phyloP scores from a whole-genome alignment of 2,888 invertebrate species.

The Deilephila porcellus region DNA sequence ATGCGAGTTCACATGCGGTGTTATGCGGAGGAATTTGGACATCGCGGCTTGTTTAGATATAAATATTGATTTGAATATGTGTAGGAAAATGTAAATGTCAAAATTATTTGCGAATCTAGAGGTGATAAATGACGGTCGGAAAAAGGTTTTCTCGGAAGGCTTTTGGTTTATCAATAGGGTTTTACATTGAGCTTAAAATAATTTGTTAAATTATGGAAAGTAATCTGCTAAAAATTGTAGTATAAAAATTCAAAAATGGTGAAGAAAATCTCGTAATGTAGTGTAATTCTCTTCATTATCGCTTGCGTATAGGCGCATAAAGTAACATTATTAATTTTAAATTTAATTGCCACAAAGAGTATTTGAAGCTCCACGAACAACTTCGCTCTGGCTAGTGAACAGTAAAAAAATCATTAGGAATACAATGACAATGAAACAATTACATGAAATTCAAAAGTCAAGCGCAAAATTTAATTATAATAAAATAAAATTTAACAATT shows the following conservation, averaged over 20 bases:
- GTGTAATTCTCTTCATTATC: no score
- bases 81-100: slow-evolving; percentile 19
- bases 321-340: no score
- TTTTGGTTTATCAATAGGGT: neutral
- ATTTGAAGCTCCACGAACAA: neutral
- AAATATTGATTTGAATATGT: slow-evolving; percentile 1
- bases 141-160: neutral
- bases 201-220: no score
- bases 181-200: neutral
- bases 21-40: slow-evolving; percentile 56
- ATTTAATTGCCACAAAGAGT: no score
- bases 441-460: slow-evolving; percentile 74
- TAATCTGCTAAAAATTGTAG: no score
- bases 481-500: slow-evolving; percentile 63
- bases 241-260: no score
- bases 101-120: slow-evolving; percentile 2
- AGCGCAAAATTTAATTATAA: slow-evolving; percentile 53
- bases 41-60: slow-evolving; percentile 47
- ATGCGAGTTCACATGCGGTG: slow-evolving; percentile 36
- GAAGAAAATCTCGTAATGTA: no score
- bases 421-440: slow-evolving; percentile 43
- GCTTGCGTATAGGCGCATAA: no score
- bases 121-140: neutral
- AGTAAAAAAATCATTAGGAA: slow-evolving; percentile 28
- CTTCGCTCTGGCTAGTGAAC: slow-evolving; percentile 19